Evolutionary conservation across 2,113 vertebrate genomes (phyloP), one percentile per base, ranked within the genome.

Genomic region (Syrrhaptes paradoxus): DNA sequence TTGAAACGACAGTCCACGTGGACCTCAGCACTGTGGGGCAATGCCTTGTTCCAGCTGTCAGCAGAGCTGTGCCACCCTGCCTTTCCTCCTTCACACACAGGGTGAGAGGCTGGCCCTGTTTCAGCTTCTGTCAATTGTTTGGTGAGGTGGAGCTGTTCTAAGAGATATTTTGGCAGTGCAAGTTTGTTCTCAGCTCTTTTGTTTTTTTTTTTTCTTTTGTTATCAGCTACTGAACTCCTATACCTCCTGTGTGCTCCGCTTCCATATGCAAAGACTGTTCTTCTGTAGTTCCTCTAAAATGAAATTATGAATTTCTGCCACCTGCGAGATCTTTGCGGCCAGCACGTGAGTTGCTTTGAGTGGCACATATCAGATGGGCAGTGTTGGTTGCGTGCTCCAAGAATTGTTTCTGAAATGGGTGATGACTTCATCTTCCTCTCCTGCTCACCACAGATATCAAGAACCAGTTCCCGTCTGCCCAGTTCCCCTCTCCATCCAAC

Each of bases 381-480:
- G 48, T 17, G 67, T 73, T 93, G 67, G 89, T 73, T 73, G 76
- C 54, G 67, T 59, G 52, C 76, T 92, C 78, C 1, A 2, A 9
- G 80, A 87, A 77, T 32, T 55, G 52, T 81, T 90, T 88, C 76
- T 93, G 82, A 90, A 94, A 76, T 41, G 67, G 41, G 31, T 49
- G 43, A 71, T 95, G 94, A 92, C 75, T 95, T 97, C 72, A 95
- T 89, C 73, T 90, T 91, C 74, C 75, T 87, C 41, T 85, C 32
- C 48, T 77, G 68, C 46, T 92, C 0, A 0, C 55, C 46, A 62
- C 28, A 81, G 68, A 77, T 84, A 84, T 4, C 41, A 74, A 88
- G 68, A 88, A 77, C 32, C 51, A 66, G 28, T 68, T 96, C 67
- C 68, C 58, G 88, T 92, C 76, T 95, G 65, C 86, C 86, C 59